phyloP scores from a whole-genome alignment of 1,140 invertebrate species.

The Diorhabda carinulata region DNA sequence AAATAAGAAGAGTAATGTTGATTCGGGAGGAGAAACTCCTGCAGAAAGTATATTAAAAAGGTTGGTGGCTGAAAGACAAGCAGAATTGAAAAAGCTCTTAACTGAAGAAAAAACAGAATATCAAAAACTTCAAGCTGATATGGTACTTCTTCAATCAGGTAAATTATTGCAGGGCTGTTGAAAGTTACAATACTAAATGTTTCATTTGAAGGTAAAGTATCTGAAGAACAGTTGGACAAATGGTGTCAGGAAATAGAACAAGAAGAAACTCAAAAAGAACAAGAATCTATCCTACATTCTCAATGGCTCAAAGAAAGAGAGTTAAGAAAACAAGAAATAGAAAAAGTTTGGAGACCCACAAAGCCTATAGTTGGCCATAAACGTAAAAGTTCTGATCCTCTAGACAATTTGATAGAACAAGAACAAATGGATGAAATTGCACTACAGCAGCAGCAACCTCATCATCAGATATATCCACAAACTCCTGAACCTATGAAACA shows the following conservation, averaged over 20 bases:
- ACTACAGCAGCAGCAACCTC: conserved; percentile 22
- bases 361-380: conserved; percentile 38
- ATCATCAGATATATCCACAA: conserved; percentile 15
- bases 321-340: conserved; percentile 56
- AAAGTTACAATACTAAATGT: not conserved
- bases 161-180: not conserved
- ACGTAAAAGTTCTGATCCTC: conserved; percentile 42
- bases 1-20: conserved; percentile 64
- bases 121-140: conserved; percentile 63
- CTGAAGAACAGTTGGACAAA: conserved; percentile 66
- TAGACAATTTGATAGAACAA: conserved; percentile 42
- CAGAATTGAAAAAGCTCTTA: conserved; percentile 70
- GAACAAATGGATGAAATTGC: conserved; percentile 41
- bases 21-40: conserved; percentile 61
- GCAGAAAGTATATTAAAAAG: conserved; percentile 75
- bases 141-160: conserved; percentile 54
- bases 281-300: conserved; percentile 59
- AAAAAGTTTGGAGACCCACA: conserved; percentile 53
- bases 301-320: conserved; percentile 70
- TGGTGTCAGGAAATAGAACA: conserved; percentile 71
- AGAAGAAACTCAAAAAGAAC: conserved; percentile 64
- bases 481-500: conserved; percentile 37
- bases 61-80: conserved; percentile 72
- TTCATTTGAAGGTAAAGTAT: conserved; percentile 46
- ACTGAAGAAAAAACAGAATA: conserved; percentile 68